Percentiles rank a stretch among this genome's conserved stretches.
These are phyloP conservation scores for Steinernema hermaphroditum DNA, from an alignment of 2,888 invertebrate species.

Conservation along the genomic window DNA sequence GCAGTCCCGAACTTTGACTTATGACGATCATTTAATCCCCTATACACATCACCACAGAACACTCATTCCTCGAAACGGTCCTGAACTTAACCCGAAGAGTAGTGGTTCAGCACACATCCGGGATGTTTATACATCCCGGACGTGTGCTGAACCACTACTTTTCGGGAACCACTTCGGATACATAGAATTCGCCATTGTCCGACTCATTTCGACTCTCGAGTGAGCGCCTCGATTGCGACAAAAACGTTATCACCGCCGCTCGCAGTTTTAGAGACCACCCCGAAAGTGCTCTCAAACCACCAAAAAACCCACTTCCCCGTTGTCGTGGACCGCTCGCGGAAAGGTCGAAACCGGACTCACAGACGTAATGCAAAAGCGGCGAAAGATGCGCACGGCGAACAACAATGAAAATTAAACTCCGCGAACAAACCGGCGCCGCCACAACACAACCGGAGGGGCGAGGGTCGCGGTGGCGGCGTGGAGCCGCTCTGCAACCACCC, in stretches of 20 bases:
- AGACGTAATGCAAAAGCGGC: too few relatives aligned
- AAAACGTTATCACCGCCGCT: background rate
- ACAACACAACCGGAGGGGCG: background rate
- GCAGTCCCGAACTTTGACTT: background rate
- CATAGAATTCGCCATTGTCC: background rate
- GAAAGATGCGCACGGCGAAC: too few relatives aligned
- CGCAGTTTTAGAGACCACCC: background rate
- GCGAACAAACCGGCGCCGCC: background rate
- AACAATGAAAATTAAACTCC: background rate
- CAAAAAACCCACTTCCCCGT: too few relatives aligned
- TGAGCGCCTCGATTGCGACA: background rate
- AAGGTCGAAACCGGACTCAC: too few relatives aligned
- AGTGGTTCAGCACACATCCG: too few relatives aligned
- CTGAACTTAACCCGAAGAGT: background rate
- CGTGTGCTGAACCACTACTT: background rate
- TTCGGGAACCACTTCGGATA: background rate
- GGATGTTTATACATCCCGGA: too few relatives aligned
- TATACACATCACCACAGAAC: background rate
- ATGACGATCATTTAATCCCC: background rate
- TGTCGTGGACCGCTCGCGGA: too few relatives aligned
- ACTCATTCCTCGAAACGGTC: background rate
- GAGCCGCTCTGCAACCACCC: background rate
- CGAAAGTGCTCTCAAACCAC: too few relatives aligned
- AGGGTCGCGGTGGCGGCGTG: background rate
- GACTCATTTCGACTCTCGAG: background rate